phyloP scores from a whole-genome alignment of 2,797 vertebrate species.

The Cyclura pinguis region DNA sequence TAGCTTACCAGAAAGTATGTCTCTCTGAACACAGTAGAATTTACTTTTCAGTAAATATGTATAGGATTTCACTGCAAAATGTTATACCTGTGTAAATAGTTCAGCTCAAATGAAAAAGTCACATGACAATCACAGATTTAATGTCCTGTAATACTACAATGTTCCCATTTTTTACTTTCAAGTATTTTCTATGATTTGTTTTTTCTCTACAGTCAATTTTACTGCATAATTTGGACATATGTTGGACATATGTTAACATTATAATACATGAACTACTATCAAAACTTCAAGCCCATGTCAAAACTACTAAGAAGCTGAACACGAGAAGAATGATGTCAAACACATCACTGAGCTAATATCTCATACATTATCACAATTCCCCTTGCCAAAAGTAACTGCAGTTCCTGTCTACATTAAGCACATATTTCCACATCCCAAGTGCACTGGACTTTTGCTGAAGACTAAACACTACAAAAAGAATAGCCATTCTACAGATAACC shows the following conservation, averaged over 20 bases:
- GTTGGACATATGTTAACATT: not conserved
- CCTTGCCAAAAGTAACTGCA: not conserved
- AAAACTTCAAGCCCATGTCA: not conserved
- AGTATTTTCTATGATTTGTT: not conserved
- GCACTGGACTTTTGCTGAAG: not conserved
- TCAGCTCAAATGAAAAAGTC: not conserved
- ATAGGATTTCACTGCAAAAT: conserved; percentile 7
- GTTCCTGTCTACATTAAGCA: not conserved
- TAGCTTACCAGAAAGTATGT: not conserved
- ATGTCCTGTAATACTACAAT: not conserved
- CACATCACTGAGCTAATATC: not conserved
- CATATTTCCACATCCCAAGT: not conserved
- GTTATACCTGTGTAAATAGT: not conserved
- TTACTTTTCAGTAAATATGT: not conserved
- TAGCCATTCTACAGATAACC: too few relatives aligned
- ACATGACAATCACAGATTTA: not conserved
- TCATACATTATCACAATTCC: not conserved
- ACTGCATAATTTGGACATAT: not conserved
- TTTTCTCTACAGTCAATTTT: not conserved
- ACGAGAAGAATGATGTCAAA: not conserved
- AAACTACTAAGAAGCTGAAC: not conserved
- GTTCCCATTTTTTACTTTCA: not conserved
- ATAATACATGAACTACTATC: not conserved
- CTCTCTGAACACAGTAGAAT: not conserved
- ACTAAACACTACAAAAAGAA: too few relatives aligned